Base-by-base conservation (phyloP, 2,888 invertebrate genomes). In the Scaptomyza cyrtandrae region DNA sequence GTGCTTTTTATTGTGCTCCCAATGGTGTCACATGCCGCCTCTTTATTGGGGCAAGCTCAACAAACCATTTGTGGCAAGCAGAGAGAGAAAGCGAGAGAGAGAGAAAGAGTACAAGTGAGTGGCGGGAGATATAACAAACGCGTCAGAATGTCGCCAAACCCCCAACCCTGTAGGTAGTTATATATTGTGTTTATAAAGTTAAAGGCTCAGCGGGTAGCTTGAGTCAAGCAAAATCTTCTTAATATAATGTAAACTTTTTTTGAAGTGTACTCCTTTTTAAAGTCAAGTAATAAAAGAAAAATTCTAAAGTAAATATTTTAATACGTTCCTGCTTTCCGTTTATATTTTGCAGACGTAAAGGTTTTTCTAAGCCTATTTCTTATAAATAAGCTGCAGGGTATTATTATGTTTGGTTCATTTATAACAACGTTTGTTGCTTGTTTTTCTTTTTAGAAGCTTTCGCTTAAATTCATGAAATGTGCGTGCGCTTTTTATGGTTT, bases 401-500 rank as follows among this genome's bases (percentile, higher is more conserved):
- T 64, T 64, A 0, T 16, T 41, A 3, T 44, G 54, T 69, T 37
- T n/a, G 9, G 6, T 7, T 19, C 7, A n/a, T 37, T 6, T 3
- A 9, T 9, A 3, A 10, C 10, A 2, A 7, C 11, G 11, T 24
- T 60, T 14, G 46, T 52, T 33, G 50, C 37, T 55, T 66, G 54
- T 37, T 59, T 56, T 74, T 61, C 54, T 3, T 72, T 67, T 56
- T 63, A 63, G 37, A 33, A 63, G 61, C 52, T 61, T 59, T 71
- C 59, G 50, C 74, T 68, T 50, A 61, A 52, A n/a, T 52, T 39
- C 35, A 43, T 55, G 63, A 41, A 53, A 35, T 35, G 52, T 68
- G 80, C 75, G 78, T 62, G 78, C 27, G 57, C 45, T 72, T 85
- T 87, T 84, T 85, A 84, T 79, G 74, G 72, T 65, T 71, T 87